Conservation (phyloP, 2,113 vertebrate species). For the Saimiri boliviensis region DNA sequence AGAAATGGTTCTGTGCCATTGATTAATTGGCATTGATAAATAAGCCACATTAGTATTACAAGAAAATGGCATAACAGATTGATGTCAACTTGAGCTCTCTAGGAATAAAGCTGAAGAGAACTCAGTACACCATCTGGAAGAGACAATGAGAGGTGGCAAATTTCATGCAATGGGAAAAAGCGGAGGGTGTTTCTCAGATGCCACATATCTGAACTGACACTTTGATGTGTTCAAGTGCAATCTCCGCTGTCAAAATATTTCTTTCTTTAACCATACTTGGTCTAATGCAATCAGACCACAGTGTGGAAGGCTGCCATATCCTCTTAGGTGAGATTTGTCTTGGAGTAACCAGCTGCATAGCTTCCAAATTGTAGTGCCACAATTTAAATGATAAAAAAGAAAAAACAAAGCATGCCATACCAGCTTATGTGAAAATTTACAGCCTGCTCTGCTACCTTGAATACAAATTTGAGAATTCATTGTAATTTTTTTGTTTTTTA, state of each 20-base stretch:
- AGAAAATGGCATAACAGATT: slow-evolving; percentile 77
- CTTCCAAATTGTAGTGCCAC: slow-evolving; percentile 56
- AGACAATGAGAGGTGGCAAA: slow-evolving; percentile 73
- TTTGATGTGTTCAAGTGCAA: slow-evolving; percentile 82
- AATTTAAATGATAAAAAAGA: slow-evolving; percentile 52
- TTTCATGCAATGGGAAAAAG: slow-evolving; percentile 62
- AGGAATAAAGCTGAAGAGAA: slow-evolving; percentile 67
- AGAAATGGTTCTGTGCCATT: slow-evolving; percentile 65
- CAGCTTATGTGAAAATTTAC: slow-evolving; percentile 7
- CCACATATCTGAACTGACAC: slow-evolving; percentile 84
- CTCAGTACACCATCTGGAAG: slow-evolving; percentile 81
- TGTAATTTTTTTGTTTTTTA: background rate
- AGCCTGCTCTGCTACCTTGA: accelerated
- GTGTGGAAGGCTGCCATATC: slow-evolving; percentile 84
- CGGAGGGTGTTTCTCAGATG: slow-evolving; percentile 77
- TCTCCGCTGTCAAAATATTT: slow-evolving; percentile 89
- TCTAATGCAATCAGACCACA: slow-evolving; percentile 86
- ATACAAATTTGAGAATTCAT: background rate
- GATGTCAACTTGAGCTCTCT: slow-evolving; percentile 70
- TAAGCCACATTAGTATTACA: slow-evolving; percentile 67
- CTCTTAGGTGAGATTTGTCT: slow-evolving; percentile 83
- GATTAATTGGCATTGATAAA: slow-evolving; percentile 82
- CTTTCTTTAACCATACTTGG: slow-evolving; percentile 80
- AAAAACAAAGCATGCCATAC: background rate
- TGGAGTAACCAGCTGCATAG: slow-evolving; percentile 62